Conservation (phyloP, 1,140 invertebrate genomes). For the Drosophila sturtevanti region DNA sequence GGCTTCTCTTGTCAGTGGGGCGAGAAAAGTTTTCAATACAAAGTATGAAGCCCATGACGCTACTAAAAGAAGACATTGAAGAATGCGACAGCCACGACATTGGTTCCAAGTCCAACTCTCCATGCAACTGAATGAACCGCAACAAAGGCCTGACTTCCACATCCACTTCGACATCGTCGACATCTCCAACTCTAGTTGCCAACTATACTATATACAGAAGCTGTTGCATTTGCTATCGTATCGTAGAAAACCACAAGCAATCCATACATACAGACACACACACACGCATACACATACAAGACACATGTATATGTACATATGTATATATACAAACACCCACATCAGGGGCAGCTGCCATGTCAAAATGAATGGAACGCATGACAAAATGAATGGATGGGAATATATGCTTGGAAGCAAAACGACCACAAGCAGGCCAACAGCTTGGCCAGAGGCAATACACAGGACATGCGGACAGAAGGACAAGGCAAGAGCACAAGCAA, state of each 20-base stretch:
- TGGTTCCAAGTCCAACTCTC: conserved; percentile 15
- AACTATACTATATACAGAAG: conserved; percentile 40
- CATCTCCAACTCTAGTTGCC: conserved; percentile 11
- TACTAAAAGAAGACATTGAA: conserved; percentile 66
- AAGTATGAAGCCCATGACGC: conserved; percentile 66
- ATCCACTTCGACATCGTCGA: conserved; percentile 27
- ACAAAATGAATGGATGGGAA: conserved; percentile 61
- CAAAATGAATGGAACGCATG: conserved; percentile 58
- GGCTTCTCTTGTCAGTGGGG: conserved; percentile 36
- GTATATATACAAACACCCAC: background rate
- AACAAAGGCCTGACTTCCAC: conserved; percentile 61
- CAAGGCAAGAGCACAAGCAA: background rate
- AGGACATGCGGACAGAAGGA: conserved; percentile 30
- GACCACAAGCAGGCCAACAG: conserved; percentile 65
- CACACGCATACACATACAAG: background rate
- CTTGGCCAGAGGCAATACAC: conserved; percentile 43
- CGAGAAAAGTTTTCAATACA: conserved; percentile 73
- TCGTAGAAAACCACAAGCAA: conserved; percentile 46
- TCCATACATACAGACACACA: background rate
- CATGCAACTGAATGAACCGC: conserved; percentile 65
- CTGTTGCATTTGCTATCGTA: conserved; percentile 59
- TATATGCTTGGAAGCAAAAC: conserved; percentile 31
- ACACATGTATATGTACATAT: background rate
- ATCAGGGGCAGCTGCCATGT: conserved; percentile 65
- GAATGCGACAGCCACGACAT: conserved; percentile 62